phyloP scores from a whole-genome alignment of 2,888 invertebrate genomes.

The Lasioglossum leucozonium region DNA sequence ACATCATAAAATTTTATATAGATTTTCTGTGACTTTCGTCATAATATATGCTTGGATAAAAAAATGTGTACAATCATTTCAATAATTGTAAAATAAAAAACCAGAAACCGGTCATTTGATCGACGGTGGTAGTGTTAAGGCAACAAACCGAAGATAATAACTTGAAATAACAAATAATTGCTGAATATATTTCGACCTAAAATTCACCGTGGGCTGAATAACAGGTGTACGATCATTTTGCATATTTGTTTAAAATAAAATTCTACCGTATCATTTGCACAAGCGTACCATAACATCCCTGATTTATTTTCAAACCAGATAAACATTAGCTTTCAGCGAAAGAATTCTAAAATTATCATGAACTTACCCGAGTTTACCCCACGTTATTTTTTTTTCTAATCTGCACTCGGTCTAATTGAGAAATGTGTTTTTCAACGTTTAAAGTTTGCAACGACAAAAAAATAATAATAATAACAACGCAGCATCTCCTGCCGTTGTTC shows the following conservation, averaged over 20 bases:
- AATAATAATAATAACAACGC: not conserved
- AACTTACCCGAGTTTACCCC: not conserved
- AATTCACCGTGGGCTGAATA: not conserved
- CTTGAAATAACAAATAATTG: not conserved
- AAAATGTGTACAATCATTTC: too few species aligned
- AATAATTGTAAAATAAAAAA: too few species aligned
- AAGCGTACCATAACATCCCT: not conserved
- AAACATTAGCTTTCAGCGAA: not conserved
- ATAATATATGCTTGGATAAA: too few species aligned
- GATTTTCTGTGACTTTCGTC: too few species aligned
- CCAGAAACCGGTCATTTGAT: too few species aligned
- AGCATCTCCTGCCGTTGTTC: constrained; percentile 4
- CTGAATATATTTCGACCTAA: too few species aligned
- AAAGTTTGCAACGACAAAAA: not conserved
- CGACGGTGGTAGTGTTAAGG: too few species aligned
- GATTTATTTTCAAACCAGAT: not conserved
- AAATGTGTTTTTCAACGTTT: not conserved
- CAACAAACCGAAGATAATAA: not conserved
- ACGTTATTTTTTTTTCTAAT: not conserved
- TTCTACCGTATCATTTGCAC: not conserved
- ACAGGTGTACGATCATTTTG: not conserved
- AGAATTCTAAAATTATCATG: not conserved
- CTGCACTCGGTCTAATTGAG: not conserved
- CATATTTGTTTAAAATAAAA: not conserved
- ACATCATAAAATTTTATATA: too few species aligned